Percentiles rank a stretch among this genome's conserved stretches.
These are phyloP conservation scores for Herminia tarsipennalis DNA, from an alignment of 2,888 invertebrate species.

Conservation along the genomic window DNA sequence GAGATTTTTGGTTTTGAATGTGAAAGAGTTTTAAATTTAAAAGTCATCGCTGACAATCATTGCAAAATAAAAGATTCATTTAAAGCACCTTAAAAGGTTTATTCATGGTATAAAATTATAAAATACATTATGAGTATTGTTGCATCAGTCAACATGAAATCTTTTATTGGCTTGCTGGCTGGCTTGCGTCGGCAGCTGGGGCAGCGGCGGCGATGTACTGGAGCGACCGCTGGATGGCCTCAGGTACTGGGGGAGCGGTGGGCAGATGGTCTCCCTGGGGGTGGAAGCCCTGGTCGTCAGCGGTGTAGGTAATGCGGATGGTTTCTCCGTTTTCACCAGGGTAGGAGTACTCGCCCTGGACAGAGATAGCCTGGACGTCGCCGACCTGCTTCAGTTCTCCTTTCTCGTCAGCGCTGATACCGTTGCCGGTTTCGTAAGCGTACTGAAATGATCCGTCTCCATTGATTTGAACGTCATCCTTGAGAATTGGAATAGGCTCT, in stretches of 20 bases:
- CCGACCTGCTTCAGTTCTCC: conserved; percentile 86
- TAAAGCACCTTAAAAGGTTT: no score
- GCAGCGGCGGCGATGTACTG: no score
- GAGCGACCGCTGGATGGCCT: conserved; percentile 75
- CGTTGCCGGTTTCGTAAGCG: conserved; percentile 88
- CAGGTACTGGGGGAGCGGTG: conserved; percentile 82
- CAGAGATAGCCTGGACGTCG: conserved; percentile 82
- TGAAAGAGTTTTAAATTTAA: no score
- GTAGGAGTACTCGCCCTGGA: conserved; percentile 88
- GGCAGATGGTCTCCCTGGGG: conserved; percentile 82
- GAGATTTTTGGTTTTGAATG: no score
- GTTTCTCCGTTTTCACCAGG: conserved; percentile 87
- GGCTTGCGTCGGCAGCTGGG: no score
- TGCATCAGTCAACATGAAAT: no score
- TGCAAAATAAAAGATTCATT: no score
- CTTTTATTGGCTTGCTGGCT: no score
- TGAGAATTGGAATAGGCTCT: conserved; percentile 82
- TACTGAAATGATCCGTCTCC: conserved; percentile 87
- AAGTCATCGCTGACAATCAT: no score
- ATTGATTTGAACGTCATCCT: conserved; percentile 84
- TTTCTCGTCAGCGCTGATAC: conserved; percentile 86
- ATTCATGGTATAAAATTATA: no score
- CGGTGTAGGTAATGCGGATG: conserved; percentile 87
- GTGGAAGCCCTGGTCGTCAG: conserved; percentile 88
- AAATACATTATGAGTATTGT: no score